Percentiles rank a stretch among this genome's conserved stretches.
Conservation (phyloP, 2,797 vertebrate species). For the Acrossocheilus wenchowensis region DNA sequence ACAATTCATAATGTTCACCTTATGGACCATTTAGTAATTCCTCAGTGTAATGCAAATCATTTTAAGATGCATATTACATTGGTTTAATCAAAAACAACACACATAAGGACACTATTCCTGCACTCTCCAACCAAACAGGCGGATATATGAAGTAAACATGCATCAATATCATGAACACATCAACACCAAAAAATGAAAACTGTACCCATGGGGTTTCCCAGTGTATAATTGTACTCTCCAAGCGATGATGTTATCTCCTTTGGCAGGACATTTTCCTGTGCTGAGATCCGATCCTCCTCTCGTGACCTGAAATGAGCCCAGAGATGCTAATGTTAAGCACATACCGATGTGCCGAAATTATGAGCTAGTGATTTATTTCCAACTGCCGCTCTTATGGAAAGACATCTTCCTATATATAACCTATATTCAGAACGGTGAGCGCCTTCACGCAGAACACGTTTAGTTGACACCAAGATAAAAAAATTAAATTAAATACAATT, state of each 20-base stretch:
- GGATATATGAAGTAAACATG: conserved; percentile 1
- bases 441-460: not conserved
- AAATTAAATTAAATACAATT: too few relatives aligned
- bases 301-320: conserved; percentile 17
- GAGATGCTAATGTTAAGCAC: conserved; percentile 44
- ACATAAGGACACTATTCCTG: not conserved
- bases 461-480: not conserved
- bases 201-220: conserved; percentile 27
- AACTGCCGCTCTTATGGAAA: conserved; percentile 12
- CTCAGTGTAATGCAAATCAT: conserved; percentile 65
- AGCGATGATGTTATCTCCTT: conserved; percentile 33
- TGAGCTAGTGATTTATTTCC: conserved; percentile 32
- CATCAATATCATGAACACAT: conserved; percentile 27
- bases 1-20: conserved; percentile 49
- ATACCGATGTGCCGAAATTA: conserved; percentile 32
- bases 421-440: not conserved
- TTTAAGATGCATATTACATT: conserved; percentile 74
- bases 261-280: conserved; percentile 20
- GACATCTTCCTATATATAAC: not conserved
- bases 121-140: not conserved
- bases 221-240: conserved; percentile 24
- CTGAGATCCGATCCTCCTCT: conserved; percentile 18
- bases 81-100: conserved; percentile 76
- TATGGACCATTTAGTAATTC: conserved; percentile 63
- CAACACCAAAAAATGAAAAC: conserved; percentile 26